These are phyloP conservation scores for Botia kubotai DNA, from an alignment of 2,797 vertebrate species.

Conservation along the genomic window DNA sequence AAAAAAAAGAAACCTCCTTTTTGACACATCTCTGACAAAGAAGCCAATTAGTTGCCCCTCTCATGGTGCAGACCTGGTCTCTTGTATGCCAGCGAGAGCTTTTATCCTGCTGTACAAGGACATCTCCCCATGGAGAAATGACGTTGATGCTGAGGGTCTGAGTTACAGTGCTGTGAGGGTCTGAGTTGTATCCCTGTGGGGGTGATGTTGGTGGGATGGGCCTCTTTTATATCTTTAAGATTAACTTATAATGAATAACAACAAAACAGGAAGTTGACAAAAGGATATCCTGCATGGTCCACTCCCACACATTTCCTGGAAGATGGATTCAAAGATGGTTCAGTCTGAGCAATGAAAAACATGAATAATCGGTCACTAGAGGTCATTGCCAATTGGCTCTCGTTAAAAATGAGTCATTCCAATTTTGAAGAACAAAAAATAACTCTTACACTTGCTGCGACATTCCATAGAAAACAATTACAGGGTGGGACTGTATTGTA, in stretches of 20 bases:
- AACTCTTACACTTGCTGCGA: too few species aligned
- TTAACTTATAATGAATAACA: slow-evolving; percentile 9
- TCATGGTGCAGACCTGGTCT: slow-evolving; percentile 56
- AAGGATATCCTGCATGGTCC: slow-evolving; percentile 12
- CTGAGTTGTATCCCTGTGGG: background rate
- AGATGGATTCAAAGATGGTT: background rate
- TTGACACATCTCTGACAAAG: slow-evolving; percentile 62
- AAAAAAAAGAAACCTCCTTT: slow-evolving; percentile 49
- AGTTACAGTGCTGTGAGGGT: slow-evolving; percentile 9
- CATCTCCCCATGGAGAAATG: slow-evolving; percentile 50
- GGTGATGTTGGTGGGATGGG: background rate
- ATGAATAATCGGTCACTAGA: background rate
- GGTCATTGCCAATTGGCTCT: background rate
- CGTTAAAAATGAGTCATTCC: background rate
- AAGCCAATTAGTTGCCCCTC: slow-evolving; percentile 62
- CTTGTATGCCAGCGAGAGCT: slow-evolving; percentile 52
- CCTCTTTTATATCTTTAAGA: slow-evolving; percentile 13
- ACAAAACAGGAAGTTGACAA: slow-evolving; percentile 15
- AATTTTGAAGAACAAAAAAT: too few species aligned
- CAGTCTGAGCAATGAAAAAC: background rate
- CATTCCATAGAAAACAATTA: too few species aligned
- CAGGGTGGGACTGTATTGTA: too few species aligned
- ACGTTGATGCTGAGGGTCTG: slow-evolving; percentile 14
- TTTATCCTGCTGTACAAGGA: slow-evolving; percentile 61
- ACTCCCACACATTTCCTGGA: slow-evolving; percentile 34